These are phyloP conservation scores for Ctenopoma multispine DNA, from an alignment of 2,797 vertebrate species.

Conservation along the genomic window DNA sequence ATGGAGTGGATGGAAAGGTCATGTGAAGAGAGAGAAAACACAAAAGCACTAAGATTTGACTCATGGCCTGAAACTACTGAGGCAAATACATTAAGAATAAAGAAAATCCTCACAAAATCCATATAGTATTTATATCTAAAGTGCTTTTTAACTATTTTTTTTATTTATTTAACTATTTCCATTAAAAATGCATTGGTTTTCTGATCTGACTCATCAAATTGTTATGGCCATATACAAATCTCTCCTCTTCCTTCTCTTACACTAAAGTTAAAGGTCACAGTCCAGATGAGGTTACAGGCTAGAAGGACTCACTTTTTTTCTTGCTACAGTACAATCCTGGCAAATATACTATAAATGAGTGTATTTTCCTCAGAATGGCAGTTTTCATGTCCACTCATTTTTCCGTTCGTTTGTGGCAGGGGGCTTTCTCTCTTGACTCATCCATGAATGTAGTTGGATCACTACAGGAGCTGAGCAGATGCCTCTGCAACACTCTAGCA, in stretches of 20 bases:
- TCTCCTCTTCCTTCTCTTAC: neutral
- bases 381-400: constrained; percentile 38
- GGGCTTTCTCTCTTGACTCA: constrained; percentile 50
- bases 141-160: neutral
- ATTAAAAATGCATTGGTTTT: neutral
- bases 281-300: constrained; percentile 17
- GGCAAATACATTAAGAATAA: neutral
- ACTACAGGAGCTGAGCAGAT: constrained; percentile 52
- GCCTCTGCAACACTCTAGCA: constrained; percentile 31
- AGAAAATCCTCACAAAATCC: constrained; percentile 3
- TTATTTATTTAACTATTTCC: neutral
- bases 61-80: constrained; percentile 18
- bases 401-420: constrained; percentile 28
- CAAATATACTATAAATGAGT: constrained; percentile 38
- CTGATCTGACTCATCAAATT: neutral
- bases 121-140: neutral
- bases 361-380: constrained; percentile 37
- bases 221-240: neutral
- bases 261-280: constrained; percentile 39
- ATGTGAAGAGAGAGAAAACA: constrained; percentile 10
- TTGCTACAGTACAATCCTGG: constrained; percentile 34
- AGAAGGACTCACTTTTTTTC: neutral
- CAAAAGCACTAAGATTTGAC: constrained; percentile 13
- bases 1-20: constrained; percentile 33
- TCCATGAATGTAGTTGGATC: constrained; percentile 25